Conservation (phyloP, 2,113 vertebrate genomes). For the Oostethus manadensis region DNA sequence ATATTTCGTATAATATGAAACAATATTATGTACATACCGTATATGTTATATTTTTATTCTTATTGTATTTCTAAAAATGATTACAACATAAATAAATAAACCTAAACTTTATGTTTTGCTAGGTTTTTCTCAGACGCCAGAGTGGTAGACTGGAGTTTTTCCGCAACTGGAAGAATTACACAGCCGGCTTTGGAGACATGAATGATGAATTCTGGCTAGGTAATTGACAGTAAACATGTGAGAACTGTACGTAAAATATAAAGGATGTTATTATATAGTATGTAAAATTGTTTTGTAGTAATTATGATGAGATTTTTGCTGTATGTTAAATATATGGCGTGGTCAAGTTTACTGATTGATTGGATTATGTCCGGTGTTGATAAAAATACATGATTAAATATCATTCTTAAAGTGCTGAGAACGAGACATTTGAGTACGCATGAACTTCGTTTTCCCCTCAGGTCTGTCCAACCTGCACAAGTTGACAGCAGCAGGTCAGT, state of each 20-base stretch:
- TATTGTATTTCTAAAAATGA: too few relatives aligned
- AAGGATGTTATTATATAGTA: too few relatives aligned
- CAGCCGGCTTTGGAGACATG: constrained; percentile 86
- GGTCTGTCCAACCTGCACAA: constrained; percentile 90
- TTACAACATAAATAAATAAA: too few relatives aligned
- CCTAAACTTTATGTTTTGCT: not conserved
- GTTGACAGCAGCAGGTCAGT: constrained; percentile 87
- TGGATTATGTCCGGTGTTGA: too few relatives aligned
- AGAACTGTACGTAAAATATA: too few relatives aligned
- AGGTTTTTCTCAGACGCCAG: constrained; percentile 92
- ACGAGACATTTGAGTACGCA: not conserved
- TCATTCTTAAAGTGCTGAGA: not conserved
- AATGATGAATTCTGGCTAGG: constrained; percentile 96
- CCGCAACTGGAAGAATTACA: constrained; percentile 90
- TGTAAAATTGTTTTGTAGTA: too few relatives aligned
- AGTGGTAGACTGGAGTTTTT: constrained; percentile 90
- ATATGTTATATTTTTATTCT: too few relatives aligned
- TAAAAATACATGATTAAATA: too few relatives aligned
- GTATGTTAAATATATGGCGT: not conserved
- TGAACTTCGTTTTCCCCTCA: constrained; percentile 42
- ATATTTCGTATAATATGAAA: too few relatives aligned
- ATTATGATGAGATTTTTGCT: not conserved
- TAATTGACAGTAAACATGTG: constrained; percentile 44
- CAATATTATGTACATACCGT: too few relatives aligned
- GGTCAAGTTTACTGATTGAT: too few relatives aligned